Evolutionary conservation across 2,888 invertebrate genomes (phyloP), one percentile per base, ranked within the genome.

Genomic region (Neoaliturus tenellus): DNA sequence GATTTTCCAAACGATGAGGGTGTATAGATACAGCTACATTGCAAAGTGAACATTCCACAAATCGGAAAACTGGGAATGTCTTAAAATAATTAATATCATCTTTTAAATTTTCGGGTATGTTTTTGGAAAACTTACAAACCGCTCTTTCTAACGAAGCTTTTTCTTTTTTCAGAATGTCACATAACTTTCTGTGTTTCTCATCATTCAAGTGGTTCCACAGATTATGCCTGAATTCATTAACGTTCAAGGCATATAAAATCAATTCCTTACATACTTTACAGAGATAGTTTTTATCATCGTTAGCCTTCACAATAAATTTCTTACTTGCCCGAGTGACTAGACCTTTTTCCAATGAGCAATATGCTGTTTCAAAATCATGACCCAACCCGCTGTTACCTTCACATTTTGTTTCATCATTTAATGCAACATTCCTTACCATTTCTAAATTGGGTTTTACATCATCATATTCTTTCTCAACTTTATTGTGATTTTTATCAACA

Each of bases 31-130:
- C 71, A 39, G 41, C 71, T 6, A 6, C 33, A 33, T 41, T 2
- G 14, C 71, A 71, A 1, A 71, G 71, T n/a, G 71, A 39, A 39
- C 71, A 71, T 35, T 71, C 23, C 1, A 71, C 35, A 41, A 71
- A 71, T 20, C 23, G n/a, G 14, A 39, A 71, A 39, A 71, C 39
- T 14, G 71, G 71, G 14, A 39, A 39, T 2, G 41, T 71, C 41
- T 71, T 23, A 23, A 71, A 71, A 71, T 39, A 71, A 20, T 39
- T 71, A 20, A 71, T 14, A 25, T 71, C 71, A 20, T 71, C 41
- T 41, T 71, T n/a, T 23, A n/a, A n/a, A n/a, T 41, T 41, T 17
- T 39, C 20, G 5, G 71, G 41, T 39, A 71, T 4, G 3, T n/a
- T 39, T 71, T 35, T 41, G 25, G 41, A 71, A 39, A 71, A 41